A percentile compares a stretch with the other conserved stretches of the same genome.
phyloP scores from a whole-genome alignment of 2,113 vertebrate species.

The Phyllopteryx taeniolatus region DNA sequence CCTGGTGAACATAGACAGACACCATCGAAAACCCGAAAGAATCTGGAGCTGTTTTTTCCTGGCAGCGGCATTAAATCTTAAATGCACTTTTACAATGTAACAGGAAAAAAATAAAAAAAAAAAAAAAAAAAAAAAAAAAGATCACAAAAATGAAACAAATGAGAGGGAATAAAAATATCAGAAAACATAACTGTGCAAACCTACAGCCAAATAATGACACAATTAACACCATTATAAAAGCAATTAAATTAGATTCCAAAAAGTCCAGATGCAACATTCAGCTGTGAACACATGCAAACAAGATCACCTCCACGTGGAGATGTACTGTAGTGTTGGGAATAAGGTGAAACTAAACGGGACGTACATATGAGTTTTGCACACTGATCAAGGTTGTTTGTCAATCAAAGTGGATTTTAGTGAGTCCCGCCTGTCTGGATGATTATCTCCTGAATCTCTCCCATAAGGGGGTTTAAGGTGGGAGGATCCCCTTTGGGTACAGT shows the following conservation, averaged over 20 bases:
- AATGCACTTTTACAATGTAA: conserved; percentile 21
- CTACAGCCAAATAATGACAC: conserved; percentile 56
- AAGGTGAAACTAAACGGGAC: conserved; percentile 26
- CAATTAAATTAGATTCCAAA: conserved; percentile 59
- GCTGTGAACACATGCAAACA: conserved; percentile 66
- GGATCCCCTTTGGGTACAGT: conserved; percentile 45
- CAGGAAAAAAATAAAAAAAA: background rate
- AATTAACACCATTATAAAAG: conserved; percentile 60
- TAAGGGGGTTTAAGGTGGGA: conserved; percentile 50
- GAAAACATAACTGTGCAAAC: conserved; percentile 65
- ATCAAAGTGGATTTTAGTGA: conserved; percentile 57
- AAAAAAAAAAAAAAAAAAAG: conserved; percentile 25
- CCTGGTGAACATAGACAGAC: conserved; percentile 39
- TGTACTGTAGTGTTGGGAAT: conserved; percentile 34
- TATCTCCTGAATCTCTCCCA: conserved; percentile 45
- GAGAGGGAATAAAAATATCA: conserved; percentile 29
- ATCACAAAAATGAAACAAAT: conserved; percentile 48
- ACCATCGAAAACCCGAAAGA: conserved; percentile 11
- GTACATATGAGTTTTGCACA: conserved; percentile 38
- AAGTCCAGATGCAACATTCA: conserved; percentile 59
- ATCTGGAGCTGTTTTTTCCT: conserved; percentile 35
- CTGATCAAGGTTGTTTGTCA: conserved; percentile 40
- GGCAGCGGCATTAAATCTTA: conserved; percentile 45
- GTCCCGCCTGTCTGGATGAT: conserved; percentile 44
- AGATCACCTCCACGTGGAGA: conserved; percentile 38